Conservation (phyloP, 2,888 invertebrate species). For the Pandemis corylana region DNA sequence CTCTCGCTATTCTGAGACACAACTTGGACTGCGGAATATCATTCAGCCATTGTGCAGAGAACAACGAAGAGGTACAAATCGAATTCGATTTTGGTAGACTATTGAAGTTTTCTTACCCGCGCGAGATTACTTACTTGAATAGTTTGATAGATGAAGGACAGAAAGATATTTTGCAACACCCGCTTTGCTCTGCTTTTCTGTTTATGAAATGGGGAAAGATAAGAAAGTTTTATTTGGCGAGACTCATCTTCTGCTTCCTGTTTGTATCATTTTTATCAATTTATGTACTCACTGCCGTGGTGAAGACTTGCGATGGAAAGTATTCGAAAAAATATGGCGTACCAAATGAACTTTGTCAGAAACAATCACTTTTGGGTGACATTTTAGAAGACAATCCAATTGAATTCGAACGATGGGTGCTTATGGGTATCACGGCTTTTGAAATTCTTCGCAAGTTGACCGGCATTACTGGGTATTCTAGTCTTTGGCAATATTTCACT, state of each 20-base stretch:
- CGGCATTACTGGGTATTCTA: constrained; percentile 92
- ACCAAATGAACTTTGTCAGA: constrained; percentile 89
- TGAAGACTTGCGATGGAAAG: constrained; percentile 87
- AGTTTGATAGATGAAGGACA: constrained; percentile 95
- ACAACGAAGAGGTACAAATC: constrained; percentile 92
- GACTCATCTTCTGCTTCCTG: constrained; percentile 91
- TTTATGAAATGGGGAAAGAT: constrained; percentile 96
- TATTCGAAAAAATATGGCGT: constrained; percentile 80
- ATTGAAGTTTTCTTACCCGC: constrained; percentile 92
- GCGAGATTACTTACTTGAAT: constrained; percentile 94
- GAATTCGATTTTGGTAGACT: constrained; percentile 93
- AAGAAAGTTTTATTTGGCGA: constrained; percentile 93
- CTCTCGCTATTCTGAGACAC: constrained; percentile 91
- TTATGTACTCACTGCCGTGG: constrained; percentile 92
- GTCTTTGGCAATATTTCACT: constrained; percentile 90
- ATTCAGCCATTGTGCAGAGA: constrained; percentile 89
- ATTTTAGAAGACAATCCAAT: constrained; percentile 90
- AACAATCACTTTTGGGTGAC: constrained; percentile 89
- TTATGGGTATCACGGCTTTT: constrained; percentile 90
- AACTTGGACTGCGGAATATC: constrained; percentile 92
- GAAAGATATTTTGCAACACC: constrained; percentile 94
- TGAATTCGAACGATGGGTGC: constrained; percentile 91
- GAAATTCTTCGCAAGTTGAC: constrained; percentile 92
- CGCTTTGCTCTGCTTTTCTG: constrained; percentile 93
- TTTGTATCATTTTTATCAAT: constrained; percentile 92